These are phyloP conservation scores for Sitta carolinensis DNA, from an alignment of 2,797 vertebrate species.

Conservation along the genomic window DNA sequence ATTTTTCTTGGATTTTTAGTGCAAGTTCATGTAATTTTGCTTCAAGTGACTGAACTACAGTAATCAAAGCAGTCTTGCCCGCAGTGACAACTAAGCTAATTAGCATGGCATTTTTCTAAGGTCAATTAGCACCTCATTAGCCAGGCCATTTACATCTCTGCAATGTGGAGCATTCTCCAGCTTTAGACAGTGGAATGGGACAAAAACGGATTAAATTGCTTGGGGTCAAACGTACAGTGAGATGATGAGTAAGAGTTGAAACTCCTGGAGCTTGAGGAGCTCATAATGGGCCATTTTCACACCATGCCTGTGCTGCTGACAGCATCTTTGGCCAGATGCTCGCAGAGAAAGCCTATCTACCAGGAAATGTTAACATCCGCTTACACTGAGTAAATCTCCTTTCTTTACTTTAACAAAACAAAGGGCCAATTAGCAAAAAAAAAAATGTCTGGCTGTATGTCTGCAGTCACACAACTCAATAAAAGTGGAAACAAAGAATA, in stretches of 20 bases:
- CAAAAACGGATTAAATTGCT: not conserved
- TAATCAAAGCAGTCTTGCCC: not conserved
- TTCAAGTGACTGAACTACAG: not conserved
- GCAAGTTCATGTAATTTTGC: not conserved
- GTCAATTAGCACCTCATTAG: conserved; percentile 23
- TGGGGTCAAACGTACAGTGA: not conserved
- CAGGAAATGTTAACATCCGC: not conserved
- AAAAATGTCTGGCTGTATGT: not conserved
- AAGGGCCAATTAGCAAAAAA: not conserved
- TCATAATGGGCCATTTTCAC: conserved; percentile 13
- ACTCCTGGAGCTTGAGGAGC: not conserved
- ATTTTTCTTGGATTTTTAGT: not conserved
- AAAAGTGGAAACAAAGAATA: not conserved
- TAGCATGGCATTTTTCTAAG: not conserved
- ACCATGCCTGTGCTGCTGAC: not conserved
- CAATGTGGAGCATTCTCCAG: not conserved
- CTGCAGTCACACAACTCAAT: not conserved
- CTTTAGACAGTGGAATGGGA: not conserved
- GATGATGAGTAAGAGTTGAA: not conserved
- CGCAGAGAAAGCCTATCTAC: not conserved
- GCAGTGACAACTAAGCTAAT: not conserved
- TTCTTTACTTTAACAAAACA: not conserved
- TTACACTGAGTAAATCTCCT: not conserved
- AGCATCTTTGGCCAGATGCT: not conserved
- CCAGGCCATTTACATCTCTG: not conserved